phyloP scores from a whole-genome alignment of 2,888 invertebrate species.

The Apodemia hepburni region DNA sequence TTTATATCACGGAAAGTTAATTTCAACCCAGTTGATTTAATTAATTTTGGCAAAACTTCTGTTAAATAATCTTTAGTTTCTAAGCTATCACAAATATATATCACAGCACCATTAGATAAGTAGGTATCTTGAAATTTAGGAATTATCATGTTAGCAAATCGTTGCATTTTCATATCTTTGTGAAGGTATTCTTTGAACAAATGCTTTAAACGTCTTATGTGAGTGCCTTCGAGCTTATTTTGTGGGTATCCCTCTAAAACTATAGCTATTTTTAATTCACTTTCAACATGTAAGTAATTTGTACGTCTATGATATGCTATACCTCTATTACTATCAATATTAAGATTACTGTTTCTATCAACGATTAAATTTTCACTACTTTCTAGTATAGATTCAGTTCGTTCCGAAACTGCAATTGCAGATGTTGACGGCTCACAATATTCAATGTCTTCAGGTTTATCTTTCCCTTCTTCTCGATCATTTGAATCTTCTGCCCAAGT shows the following conservation, averaged over 20 bases:
- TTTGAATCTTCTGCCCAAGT: background rate
- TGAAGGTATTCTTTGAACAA: slow-evolving; percentile 65
- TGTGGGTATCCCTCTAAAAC: slow-evolving; percentile 64
- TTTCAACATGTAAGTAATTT: slow-evolving; percentile 65
- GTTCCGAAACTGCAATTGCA: slow-evolving; percentile 47
- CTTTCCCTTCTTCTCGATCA: background rate
- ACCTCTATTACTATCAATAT: slow-evolving; percentile 64
- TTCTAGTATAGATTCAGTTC: slow-evolving; percentile 51
- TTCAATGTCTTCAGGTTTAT: slow-evolving; percentile 1
- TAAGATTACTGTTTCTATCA: slow-evolving; percentile 50
- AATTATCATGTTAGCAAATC: slow-evolving; percentile 58
- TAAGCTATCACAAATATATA: slow-evolving; percentile 68
- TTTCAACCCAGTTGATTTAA: slow-evolving; percentile 60
- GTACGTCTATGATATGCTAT: slow-evolving; percentile 68
- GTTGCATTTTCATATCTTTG: slow-evolving; percentile 61
- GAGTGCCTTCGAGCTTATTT: slow-evolving; percentile 63
- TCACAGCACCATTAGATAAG: slow-evolving; percentile 66
- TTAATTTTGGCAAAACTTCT: slow-evolving; percentile 59
- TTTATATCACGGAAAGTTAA: slow-evolving; percentile 57
- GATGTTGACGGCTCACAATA: slow-evolving; percentile 32
- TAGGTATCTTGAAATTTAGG: slow-evolving; percentile 69
- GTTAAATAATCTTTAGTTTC: slow-evolving; percentile 66
- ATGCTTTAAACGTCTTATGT: slow-evolving; percentile 60
- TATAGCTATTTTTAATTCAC: slow-evolving; percentile 62
- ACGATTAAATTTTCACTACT: slow-evolving; percentile 51